These are phyloP conservation scores for Echeneis naucrates DNA, from an alignment of 2,797 vertebrate species.

Conservation along the genomic window DNA sequence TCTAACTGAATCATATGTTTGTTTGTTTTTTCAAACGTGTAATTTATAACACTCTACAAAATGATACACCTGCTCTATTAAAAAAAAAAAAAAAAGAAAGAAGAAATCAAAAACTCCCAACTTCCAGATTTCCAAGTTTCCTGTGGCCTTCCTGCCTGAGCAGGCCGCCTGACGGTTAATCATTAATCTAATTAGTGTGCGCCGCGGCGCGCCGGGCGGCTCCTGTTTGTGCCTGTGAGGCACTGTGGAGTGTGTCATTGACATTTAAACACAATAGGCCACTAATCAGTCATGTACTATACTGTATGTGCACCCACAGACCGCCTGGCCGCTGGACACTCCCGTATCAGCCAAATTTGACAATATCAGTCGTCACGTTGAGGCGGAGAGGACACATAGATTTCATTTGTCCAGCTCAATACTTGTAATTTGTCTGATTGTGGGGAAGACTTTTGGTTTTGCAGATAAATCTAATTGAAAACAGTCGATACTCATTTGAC, in stretches of 20 bases:
- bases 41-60: background rate
- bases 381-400: background rate
- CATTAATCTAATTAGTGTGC: constrained; percentile 75
- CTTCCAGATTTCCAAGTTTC: constrained; percentile 18
- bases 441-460: background rate
- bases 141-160: constrained; percentile 19
- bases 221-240: constrained; percentile 49
- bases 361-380: background rate
- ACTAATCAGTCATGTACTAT: constrained; percentile 35
- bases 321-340: constrained; percentile 32
- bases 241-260: constrained; percentile 45
- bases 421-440: background rate
- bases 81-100: background rate
- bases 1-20: background rate
- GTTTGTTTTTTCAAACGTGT: background rate
- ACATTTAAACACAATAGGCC: constrained; percentile 69
- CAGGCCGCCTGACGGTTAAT: constrained; percentile 59
- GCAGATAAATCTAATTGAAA: background rate
- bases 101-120: constrained; percentile 12
- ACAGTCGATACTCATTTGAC: background rate
- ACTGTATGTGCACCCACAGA: constrained; percentile 42
- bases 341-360: constrained; percentile 12
- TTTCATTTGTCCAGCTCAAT: background rate
- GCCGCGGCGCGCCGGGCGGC: constrained; percentile 41
- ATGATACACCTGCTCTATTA: background rate